Evolutionary conservation across 1,140 invertebrate genomes (phyloP), one percentile per base, ranked within the genome.

Genomic region (Zaprionus camerounensis): DNA sequence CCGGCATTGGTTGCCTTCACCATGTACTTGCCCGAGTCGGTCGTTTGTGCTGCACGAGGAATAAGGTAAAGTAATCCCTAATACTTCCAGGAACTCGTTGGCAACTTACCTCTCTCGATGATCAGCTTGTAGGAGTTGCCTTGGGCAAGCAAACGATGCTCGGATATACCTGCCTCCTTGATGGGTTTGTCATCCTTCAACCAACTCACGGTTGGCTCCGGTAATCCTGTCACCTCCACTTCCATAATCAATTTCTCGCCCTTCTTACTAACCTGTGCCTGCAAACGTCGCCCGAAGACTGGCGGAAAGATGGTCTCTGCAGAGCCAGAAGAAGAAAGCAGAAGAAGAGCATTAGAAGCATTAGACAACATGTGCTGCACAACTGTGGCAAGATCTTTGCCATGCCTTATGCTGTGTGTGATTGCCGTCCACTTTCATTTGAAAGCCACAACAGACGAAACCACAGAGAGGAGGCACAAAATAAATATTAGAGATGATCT

Each of bases 251-350:
- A 93, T 74, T 96, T 94, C 72, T 97, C 96, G 5, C 96, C 96
- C 71, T 95, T 94, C 75, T 96, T 95, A 1, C 96, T 95, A 15
- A 96, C 95, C 91, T 96, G 95, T 31, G 97, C 96, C 93, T 97
- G 96, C 17, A 98, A 93, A 66, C 97, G 94, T 84, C 95, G 94
- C 9, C 96, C 95, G 92, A 98, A 97, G 46, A 97, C 96, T 11
- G 97, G 97, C 20, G 96, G 96, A 83, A 96, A 96, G 57, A 96
- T 94, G 36, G 94, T 96, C 93, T 96, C 96, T 96, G 92, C 20
- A 62, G 26, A 20, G 24, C 44, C 13, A 34, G 9, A 26, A 67
- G 31, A 58, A 58, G 38, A n/a, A 53, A 31, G 1, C n/a, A 46
- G 15, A 17, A 51, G 41, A 38, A 24, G 5, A 24, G 24, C 31